Conservation (phyloP, 2,797 vertebrate species). For the Kryptopterus vitreolus region DNA sequence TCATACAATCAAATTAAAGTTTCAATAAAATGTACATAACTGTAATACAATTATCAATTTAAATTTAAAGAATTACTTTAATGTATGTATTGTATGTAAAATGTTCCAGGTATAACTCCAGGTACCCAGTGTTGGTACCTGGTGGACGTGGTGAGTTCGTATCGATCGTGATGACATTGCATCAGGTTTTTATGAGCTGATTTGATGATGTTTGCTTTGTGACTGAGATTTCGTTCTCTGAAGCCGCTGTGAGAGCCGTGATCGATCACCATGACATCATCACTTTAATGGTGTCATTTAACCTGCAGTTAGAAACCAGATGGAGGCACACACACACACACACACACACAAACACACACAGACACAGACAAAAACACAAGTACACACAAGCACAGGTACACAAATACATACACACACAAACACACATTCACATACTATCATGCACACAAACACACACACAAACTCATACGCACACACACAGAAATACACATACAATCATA, state of each 20-base stretch:
- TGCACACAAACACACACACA: too few relatives aligned
- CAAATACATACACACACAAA: neutral
- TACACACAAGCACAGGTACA: neutral
- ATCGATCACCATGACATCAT: conserved; percentile 7
- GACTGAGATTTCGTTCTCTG: neutral
- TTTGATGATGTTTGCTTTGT: neutral
- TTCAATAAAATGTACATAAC: too few relatives aligned
- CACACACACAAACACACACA: conserved; percentile 17
- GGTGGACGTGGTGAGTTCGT: neutral
- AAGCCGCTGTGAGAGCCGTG: neutral
- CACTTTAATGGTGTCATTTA: conserved; percentile 16
- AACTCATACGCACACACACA: too few relatives aligned
- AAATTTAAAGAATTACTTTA: neutral
- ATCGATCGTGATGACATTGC: neutral
- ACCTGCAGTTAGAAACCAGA: conserved; percentile 7
- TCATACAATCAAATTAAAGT: too few relatives aligned
- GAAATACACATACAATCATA: too few relatives aligned
- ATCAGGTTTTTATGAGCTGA: neutral
- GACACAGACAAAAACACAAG: neutral
- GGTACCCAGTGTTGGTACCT: neutral
- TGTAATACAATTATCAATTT: neutral
- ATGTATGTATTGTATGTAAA: neutral
- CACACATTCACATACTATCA: too few relatives aligned
- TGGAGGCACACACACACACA: neutral
- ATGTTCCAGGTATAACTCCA: neutral